Percentiles rank a stretch among this genome's conserved stretches.
Conservation (phyloP, 2,113 vertebrate species). For the Nicator chloris region DNA sequence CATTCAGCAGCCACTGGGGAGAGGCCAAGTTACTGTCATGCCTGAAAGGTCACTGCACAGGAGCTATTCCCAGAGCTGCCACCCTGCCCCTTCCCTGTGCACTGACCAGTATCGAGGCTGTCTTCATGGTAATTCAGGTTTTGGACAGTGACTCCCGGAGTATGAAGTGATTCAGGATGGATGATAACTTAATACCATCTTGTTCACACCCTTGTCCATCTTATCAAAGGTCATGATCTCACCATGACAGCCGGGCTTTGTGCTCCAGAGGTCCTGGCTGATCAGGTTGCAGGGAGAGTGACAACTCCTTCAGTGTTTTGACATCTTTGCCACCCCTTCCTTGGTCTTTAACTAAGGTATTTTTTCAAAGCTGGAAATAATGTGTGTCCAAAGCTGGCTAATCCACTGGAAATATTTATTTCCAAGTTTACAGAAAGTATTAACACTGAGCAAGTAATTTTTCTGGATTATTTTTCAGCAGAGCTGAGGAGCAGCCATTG, state of each 20-base stretch:
- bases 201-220: background rate
- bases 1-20: background rate
- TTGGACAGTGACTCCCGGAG: background rate
- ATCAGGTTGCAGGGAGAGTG: slow-evolving; percentile 1
- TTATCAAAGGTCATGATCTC: slow-evolving; percentile 13
- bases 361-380: background rate
- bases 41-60: background rate
- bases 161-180: background rate
- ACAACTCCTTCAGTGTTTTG: background rate
- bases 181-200: background rate
- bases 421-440: slow-evolving; percentile 40
- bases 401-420: background rate
- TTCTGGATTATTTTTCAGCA: background rate
- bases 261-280: background rate
- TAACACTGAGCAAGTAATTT: background rate
- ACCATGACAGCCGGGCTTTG: background rate
- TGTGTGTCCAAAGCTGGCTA: slow-evolving; percentile 37
- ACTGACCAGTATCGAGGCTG: background rate
- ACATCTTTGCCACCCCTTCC: background rate
- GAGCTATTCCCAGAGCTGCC: background rate
- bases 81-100: background rate
- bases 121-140: background rate
- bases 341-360: background rate
- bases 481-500: background rate
- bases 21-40: background rate